These are phyloP conservation scores for Clavelina lepadiformis DNA, from an alignment of 23 tunicate species.

Conservation along the genomic window DNA sequence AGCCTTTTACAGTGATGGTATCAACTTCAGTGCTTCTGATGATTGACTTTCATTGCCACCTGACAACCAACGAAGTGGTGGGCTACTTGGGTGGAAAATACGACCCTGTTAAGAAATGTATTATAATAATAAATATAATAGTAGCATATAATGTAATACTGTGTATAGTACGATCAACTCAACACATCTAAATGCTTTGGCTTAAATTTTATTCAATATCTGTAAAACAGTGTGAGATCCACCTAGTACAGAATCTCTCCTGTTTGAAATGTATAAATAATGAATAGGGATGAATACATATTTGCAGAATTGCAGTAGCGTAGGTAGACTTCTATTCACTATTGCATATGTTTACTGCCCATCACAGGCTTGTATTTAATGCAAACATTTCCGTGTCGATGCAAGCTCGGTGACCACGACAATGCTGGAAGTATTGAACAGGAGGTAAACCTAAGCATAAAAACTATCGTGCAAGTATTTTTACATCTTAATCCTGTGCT, in stretches of 20 bases:
- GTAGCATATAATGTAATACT: too few relatives aligned
- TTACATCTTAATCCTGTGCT: background rate
- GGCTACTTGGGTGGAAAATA: constrained; percentile 91
- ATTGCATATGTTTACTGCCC: too few relatives aligned
- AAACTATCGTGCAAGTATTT: background rate
- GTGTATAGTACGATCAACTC: too few relatives aligned
- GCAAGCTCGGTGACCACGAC: constrained; percentile 59
- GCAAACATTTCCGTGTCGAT: constrained; percentile 85
- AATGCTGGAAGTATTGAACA: constrained; percentile 55
- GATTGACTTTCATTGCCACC: constrained; percentile 76
- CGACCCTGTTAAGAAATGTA: constrained; percentile 69
- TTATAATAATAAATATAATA: too few relatives aligned
- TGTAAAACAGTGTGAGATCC: too few relatives aligned
- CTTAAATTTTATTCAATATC: too few relatives aligned
- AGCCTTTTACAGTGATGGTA: constrained; percentile 60
- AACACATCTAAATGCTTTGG: too few relatives aligned
- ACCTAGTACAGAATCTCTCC: too few relatives aligned
- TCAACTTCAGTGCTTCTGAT: constrained; percentile 49
- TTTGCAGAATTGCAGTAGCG: too few relatives aligned
- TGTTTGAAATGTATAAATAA: too few relatives aligned
- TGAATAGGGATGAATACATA: too few relatives aligned
- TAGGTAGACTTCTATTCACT: too few relatives aligned
- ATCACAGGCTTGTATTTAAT: constrained; percentile 52
- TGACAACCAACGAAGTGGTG: constrained; percentile 59
- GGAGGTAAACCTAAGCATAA: constrained; percentile 31